Percentiles rank a stretch among this genome's conserved stretches.
Conservation (phyloP, 2,113 vertebrate species). For the Numenius arquata region DNA sequence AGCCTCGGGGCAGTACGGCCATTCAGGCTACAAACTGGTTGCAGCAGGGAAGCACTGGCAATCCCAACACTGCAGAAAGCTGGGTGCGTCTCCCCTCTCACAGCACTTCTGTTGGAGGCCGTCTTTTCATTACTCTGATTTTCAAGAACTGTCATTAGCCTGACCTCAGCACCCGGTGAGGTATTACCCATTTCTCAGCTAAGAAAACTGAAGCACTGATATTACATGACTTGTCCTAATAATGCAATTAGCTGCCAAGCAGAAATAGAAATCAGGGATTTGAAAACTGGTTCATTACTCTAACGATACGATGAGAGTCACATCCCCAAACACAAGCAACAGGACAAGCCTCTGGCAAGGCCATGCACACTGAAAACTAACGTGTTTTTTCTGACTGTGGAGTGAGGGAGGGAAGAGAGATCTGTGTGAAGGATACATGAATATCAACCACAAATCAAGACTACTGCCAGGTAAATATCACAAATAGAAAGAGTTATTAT, state of each 20-base stretch:
- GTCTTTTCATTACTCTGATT: neutral
- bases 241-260: neutral
- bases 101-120: neutral
- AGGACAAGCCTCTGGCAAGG: slow-evolving; percentile 26
- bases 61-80: neutral
- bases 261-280: neutral
- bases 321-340: neutral
- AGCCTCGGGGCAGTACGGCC: neutral
- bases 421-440: neutral
- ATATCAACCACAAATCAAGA: neutral
- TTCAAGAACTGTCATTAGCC: neutral
- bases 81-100: neutral
- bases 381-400: neutral
- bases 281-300: slow-evolving; percentile 38
- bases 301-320: neutral
- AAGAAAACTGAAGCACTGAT: neutral
- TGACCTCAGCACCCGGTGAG: neutral
- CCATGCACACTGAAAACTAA: neutral
- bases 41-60: neutral
- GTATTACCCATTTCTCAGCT: neutral
- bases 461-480: neutral
- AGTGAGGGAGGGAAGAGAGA: neutral
- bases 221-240: neutral
- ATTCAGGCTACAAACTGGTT: neutral
- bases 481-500: neutral